These are phyloP conservation scores for Coremacera marginata DNA, from an alignment of 2,888 invertebrate species.

Conservation along the genomic window DNA sequence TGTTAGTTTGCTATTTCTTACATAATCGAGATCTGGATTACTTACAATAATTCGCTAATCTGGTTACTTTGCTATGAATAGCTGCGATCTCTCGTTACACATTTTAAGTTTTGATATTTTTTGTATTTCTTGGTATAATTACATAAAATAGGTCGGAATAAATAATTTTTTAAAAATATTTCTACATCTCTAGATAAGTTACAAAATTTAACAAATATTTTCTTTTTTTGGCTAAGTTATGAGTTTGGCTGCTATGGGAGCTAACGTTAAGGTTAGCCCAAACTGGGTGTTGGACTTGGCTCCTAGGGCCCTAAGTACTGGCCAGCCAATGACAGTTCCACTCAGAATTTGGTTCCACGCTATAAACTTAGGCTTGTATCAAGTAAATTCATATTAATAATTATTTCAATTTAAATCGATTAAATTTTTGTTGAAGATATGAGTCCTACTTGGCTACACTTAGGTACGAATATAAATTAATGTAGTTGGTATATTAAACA, in stretches of 20 bases:
- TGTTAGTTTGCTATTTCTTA: no score
- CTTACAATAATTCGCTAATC: conserved; percentile 34
- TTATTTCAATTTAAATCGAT: background rate
- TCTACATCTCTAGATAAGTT: conserved; percentile 26
- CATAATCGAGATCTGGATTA: conserved; percentile 18
- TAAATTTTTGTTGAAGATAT: background rate
- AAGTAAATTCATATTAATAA: background rate
- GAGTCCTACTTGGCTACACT: conserved; percentile 31
- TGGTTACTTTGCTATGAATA: conserved; percentile 32
- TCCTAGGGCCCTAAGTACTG: conserved; percentile 28
- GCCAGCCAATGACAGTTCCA: conserved; percentile 15
- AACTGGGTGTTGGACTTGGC: conserved; percentile 16
- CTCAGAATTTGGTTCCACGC: background rate
- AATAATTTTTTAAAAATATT: background rate
- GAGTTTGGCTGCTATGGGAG: background rate
- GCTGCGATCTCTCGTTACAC: conserved; percentile 33
- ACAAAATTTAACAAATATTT: conserved; percentile 27
- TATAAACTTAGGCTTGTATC: conserved; percentile 20
- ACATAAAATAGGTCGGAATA: conserved; percentile 30
- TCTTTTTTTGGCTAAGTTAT: background rate
- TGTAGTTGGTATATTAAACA: conserved; percentile 10
- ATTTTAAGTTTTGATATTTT: conserved; percentile 36
- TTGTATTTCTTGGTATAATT: conserved; percentile 23
- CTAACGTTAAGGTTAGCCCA: background rate
- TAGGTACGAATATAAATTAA: conserved; percentile 8